Base-by-base conservation (phyloP, 2,888 invertebrate genomes). In the Apeira syringaria region DNA sequence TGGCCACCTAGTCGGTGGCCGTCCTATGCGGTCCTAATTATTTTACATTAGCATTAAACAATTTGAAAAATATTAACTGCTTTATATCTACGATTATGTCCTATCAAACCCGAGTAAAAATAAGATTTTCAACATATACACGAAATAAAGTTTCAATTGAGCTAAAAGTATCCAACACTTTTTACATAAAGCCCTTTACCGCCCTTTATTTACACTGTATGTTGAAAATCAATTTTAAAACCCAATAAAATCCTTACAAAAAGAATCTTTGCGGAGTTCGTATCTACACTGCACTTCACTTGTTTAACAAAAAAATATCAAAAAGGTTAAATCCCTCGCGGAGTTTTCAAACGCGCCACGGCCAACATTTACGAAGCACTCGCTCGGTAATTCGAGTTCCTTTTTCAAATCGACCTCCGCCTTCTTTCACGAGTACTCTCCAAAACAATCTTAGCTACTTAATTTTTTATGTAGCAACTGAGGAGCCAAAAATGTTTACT, bases 291-390 rank as follows among this genome's bases (percentile, higher is more conserved):
- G 12, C 37, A 28, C 33, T 37, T 25, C 10, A 18, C 24, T 24
- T 8, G 13, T n/a, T 34, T 9, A 33, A 34, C 33, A 24, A 34
- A 3, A 40, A 28, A 45, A 54, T 42, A 41, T 27, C n/a, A 47
- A 52, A 30, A 36, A 32, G 29, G 32, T 32, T 5, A 43, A 39
- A 38, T 27, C 30, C 32, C 47, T 22, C 8, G 38, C 31, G 10
- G 34, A 35, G 28, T 40, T 42, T 22, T 37, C 18, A 36, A 44
- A 52, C 15, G 31, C 41, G 31, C 10, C 36, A 48, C 41, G 31
- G 29, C 52, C 41, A 61, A 61, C 57, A 50, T 66, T 66, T 62
- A 48, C 56, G 9, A 33, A 50, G 56, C 56, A 54, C 65, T 64
- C 26, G 40, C 47, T 12, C 31, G 53, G 46, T 58, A 59, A 59